These are phyloP conservation scores for Acanthacorydalis orientalis DNA, from an alignment of 2,888 invertebrate genomes.

Conservation along the genomic window DNA sequence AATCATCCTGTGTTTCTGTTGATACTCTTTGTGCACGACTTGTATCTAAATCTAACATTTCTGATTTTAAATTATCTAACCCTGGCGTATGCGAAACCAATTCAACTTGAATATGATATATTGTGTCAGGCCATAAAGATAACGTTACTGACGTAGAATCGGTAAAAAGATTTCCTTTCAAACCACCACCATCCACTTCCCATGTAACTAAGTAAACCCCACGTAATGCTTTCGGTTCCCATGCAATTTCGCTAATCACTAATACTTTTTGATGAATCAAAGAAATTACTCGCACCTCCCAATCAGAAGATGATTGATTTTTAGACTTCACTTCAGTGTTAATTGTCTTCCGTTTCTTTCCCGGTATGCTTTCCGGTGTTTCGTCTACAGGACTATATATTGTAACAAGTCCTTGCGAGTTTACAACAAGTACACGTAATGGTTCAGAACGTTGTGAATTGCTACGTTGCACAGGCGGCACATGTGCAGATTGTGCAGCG, in stretches of 20 bases:
- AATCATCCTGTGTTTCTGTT: conserved; percentile 44
- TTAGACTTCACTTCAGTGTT: conserved; percentile 31
- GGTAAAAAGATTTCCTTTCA: conserved; percentile 67
- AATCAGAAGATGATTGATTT: conserved; percentile 34
- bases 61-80: conserved; percentile 42
- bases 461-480: conserved; percentile 31
- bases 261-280: conserved; percentile 55
- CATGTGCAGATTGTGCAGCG: conserved; percentile 41
- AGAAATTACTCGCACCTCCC: conserved; percentile 49
- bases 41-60: conserved; percentile 47
- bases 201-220: conserved; percentile 65
- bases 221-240: conserved; percentile 47
- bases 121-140: conserved; percentile 64
- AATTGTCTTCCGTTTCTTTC: conserved; percentile 27
- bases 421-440: conserved; percentile 50
- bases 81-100: conserved; percentile 42
- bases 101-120: conserved; percentile 66
- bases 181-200: conserved; percentile 68
- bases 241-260: conserved; percentile 54
- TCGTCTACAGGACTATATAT: conserved; percentile 51
- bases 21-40: conserved; percentile 45
- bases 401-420: conserved; percentile 50
- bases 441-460: conserved; percentile 35
- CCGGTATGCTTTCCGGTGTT: conserved; percentile 16
- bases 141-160: conserved; percentile 64